Evolutionary conservation across 2,888 invertebrate species (phyloP).

Genomic region (Conomelus anceps): DNA sequence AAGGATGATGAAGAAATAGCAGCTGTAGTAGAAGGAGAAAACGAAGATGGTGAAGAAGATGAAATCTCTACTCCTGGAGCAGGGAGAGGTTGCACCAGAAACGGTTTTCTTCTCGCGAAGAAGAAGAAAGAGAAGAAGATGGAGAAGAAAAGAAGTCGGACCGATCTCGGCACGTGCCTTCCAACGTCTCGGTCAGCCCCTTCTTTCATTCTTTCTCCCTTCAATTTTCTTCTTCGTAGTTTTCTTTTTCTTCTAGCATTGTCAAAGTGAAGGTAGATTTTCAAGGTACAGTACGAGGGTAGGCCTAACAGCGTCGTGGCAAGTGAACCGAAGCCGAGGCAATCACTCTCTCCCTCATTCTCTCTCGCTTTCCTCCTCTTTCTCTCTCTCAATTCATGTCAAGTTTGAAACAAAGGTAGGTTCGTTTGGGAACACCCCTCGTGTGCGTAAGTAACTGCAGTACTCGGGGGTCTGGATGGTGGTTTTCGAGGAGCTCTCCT

Average conservation of each 20-base stretch:
- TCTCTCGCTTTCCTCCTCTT: not conserved
- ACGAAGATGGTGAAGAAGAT: too few relatives aligned
- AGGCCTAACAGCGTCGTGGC: too few relatives aligned
- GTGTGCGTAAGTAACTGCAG: too few relatives aligned
- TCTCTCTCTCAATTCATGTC: not conserved
- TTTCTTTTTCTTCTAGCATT: not conserved
- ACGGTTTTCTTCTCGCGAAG: not conserved
- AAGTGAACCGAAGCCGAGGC: not conserved
- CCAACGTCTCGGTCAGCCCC: not conserved
- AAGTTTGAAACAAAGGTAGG: not conserved
- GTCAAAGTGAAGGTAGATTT: not conserved
- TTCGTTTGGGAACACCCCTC: not conserved
- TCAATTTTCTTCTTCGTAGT: not conserved
- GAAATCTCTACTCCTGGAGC: not conserved
- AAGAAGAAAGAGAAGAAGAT: not conserved
- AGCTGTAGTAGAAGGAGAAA: too few relatives aligned
- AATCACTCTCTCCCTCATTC: not conserved
- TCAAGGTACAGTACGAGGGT: not conserved
- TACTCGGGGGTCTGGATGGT: not conserved
- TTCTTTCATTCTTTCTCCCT: not conserved
- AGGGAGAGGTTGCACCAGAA: too few relatives aligned
- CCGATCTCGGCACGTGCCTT: not conserved
- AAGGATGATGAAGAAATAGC: too few relatives aligned
- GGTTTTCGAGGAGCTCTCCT: not conserved
- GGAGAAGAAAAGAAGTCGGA: not conserved